Conservation (phyloP, 2,888 invertebrate genomes). For the Brachyopa scutellaris region DNA sequence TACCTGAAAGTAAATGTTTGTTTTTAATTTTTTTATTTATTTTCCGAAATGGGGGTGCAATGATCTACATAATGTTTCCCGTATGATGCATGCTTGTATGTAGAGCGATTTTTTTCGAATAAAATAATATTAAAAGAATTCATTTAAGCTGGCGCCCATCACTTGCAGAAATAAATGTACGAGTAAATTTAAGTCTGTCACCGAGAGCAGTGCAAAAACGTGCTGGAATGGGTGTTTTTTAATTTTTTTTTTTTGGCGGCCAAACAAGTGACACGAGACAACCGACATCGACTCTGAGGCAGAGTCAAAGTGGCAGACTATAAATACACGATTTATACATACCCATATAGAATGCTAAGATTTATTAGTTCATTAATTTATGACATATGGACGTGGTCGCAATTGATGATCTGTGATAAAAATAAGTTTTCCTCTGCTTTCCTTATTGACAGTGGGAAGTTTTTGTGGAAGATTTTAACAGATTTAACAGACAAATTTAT, state of each 20-base stretch:
- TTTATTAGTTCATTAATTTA: conserved; percentile 64
- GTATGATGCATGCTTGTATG: conserved; percentile 2
- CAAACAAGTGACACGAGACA: conserved; percentile 39
- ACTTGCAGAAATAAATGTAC: conserved; percentile 1
- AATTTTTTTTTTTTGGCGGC: background rate
- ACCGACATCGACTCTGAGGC: background rate
- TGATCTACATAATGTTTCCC: conserved; percentile 38
- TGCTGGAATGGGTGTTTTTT: conserved; percentile 29
- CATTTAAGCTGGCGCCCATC: conserved; percentile 53
- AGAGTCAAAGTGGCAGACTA: conserved; percentile 6
- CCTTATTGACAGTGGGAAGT: too few relatives aligned
- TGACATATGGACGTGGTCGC: conserved; percentile 23
- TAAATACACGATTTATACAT: conserved; percentile 44
- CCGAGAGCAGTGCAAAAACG: background rate
- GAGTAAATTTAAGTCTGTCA: background rate
- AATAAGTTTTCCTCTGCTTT: conserved; percentile 16
- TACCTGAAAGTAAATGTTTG: conserved; percentile 27
- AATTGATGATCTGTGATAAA: conserved; percentile 57
- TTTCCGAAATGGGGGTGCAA: conserved; percentile 52
- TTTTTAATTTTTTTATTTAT: conserved; percentile 40
- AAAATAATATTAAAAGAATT: conserved; percentile 9
- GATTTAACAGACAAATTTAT: too few relatives aligned
- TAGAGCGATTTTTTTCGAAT: background rate
- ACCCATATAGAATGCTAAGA: conserved; percentile 28
- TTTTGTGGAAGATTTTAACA: too few relatives aligned